Evolutionary conservation across 2,888 invertebrate genomes (phyloP).

Genomic region (Ochropleura plecta): DNA sequence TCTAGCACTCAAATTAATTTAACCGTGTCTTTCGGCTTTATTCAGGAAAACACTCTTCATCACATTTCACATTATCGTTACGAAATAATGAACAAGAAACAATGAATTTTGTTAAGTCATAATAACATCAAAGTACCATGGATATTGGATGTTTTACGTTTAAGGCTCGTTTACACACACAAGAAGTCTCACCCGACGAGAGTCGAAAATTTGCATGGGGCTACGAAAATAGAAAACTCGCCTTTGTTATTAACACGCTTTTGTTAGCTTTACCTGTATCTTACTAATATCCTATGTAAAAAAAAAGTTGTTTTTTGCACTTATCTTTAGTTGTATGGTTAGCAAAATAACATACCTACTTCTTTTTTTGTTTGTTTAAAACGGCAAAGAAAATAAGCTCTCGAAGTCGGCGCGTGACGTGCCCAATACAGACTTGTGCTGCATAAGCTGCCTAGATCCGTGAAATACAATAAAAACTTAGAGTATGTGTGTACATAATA

Average conservation of each 20-base stretch:
- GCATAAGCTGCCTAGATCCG: too few species aligned
- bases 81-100: constrained; percentile 37
- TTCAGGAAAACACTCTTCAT: constrained; percentile 29
- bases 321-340: too few species aligned
- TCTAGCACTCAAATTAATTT: constrained; percentile 45
- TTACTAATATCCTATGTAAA: too few species aligned
- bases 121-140: constrained; percentile 34
- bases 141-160: constrained; percentile 20
- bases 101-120: constrained; percentile 43
- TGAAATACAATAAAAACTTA: too few species aligned
- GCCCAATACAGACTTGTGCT: too few species aligned
- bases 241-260: not conserved
- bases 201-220: not conserved
- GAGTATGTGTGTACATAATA: too few species aligned
- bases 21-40: constrained; percentile 32
- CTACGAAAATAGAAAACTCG: not conserved
- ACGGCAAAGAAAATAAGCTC: too few species aligned
- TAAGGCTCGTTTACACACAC: constrained; percentile 4
- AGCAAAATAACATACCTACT: too few species aligned
- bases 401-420: too few species aligned
- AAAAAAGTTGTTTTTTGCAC: too few species aligned
- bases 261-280: too few species aligned
- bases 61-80: constrained; percentile 34
- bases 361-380: too few species aligned
- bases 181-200: not conserved